Conservation (phyloP, 2,113 vertebrate genomes). For the Neotoma lepida region DNA sequence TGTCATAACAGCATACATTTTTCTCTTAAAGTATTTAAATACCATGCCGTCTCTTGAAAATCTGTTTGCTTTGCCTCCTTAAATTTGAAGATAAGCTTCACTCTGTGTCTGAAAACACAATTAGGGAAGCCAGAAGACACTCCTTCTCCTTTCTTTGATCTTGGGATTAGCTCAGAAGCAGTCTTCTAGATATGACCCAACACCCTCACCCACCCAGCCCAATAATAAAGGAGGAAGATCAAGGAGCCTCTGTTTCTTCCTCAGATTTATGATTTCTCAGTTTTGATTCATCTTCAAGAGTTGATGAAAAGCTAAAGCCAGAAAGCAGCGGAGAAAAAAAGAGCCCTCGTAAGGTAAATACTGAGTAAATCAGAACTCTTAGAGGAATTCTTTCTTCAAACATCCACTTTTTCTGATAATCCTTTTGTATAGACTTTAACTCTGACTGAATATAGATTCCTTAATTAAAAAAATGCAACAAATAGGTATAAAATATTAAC, state of each 20-base stretch:
- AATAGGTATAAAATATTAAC: not conserved
- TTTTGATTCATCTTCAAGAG: not conserved
- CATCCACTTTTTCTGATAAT: not conserved
- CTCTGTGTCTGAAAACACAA: not conserved
- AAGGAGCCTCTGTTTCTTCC: not conserved
- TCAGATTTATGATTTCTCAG: not conserved
- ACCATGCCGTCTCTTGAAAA: no score
- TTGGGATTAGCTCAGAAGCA: constrained; percentile 56
- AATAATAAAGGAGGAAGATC: constrained; percentile 9
- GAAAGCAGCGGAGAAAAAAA: not conserved
- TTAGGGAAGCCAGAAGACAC: not conserved
- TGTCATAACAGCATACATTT: no score
- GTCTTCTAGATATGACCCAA: not conserved
- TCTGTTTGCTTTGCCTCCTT: constrained; percentile 20
- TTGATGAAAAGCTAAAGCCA: not conserved
- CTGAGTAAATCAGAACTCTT: not conserved
- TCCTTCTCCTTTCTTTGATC: constrained; percentile 41
- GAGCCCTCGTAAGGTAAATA: constrained; percentile 50
- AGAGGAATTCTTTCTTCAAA: constrained; percentile 21
- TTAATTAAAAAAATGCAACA: constrained; percentile 15
- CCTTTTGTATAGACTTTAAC: not conserved
- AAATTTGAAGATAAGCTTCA: constrained; percentile 55
- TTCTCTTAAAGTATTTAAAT: no score
- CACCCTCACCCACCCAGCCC: not conserved
- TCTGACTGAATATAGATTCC: not conserved